Evolutionary conservation across 2,797 vertebrate species (phyloP).

Genomic region (Pangasius sanitwongsei): DNA sequence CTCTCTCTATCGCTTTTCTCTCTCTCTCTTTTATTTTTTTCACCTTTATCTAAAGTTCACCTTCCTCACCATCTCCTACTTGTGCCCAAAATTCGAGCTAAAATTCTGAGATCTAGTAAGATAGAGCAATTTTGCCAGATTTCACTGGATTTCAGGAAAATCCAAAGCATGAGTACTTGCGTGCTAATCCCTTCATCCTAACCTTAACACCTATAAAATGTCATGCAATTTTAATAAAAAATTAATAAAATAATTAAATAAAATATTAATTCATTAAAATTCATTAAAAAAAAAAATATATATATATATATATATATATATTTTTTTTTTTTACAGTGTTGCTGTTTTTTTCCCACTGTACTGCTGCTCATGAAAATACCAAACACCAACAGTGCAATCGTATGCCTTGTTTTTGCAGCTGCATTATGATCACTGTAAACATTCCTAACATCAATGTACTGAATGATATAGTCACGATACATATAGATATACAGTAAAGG

Average conservation of each 20-base stretch:
- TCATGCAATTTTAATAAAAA: not conserved
- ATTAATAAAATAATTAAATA: not conserved
- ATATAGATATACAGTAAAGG: not conserved
- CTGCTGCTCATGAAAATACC: not conserved
- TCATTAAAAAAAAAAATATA: not conserved
- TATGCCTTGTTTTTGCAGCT: not conserved
- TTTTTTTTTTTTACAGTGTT: too few species aligned
- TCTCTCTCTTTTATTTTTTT: conserved; percentile 58
- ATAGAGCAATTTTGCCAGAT: not conserved
- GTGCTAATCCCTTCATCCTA: not conserved
- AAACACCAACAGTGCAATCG: not conserved
- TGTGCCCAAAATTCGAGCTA: not conserved
- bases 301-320: too few species aligned
- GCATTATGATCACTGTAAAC: too few species aligned
- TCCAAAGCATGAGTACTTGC: not conserved
- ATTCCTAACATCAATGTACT: too few species aligned
- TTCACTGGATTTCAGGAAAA: not conserved
- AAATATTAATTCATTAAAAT: not conserved
- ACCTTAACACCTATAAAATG: not conserved
- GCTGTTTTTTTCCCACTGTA: too few species aligned
- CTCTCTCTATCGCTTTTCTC: conserved; percentile 37
- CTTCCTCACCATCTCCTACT: conserved; percentile 37
- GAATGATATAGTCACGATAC: too few species aligned
- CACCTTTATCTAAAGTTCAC: conserved; percentile 62
- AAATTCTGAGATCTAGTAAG: not conserved